Evolutionary conservation across 2,113 vertebrate genomes (phyloP), one percentile per base, ranked within the genome.

Genomic region (Rhea americana): DNA sequence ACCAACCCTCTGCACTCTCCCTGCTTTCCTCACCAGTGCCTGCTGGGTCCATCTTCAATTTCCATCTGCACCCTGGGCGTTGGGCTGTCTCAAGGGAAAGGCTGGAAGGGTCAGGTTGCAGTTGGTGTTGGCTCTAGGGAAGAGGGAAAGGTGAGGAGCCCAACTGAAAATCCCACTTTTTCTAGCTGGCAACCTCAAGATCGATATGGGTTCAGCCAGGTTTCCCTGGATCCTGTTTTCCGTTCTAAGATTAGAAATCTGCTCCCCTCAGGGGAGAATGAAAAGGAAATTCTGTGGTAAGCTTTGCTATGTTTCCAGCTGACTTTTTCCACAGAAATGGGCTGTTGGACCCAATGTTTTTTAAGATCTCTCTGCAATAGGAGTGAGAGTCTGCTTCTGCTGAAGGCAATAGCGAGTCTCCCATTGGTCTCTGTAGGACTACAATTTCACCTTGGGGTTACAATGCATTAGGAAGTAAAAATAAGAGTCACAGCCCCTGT

Each of bases 241-340:
- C 30, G 84, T 14, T 77, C 47, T 13, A 67, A 93, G 87, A 83
- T 93, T 84, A 91, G 95, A 92, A 93, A 72, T 51, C 65, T 19
- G 26, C 25, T 85, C 43, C 47, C 82, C 75, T 63, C 68, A 37
- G 65, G 85, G 85, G 25, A 93, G 75, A 93, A 61, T 5, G 4
- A 32, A 87, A 83, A 88, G 90, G 82, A 93, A 95, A 78, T 89
- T 83, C 51, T 93, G 82, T 80, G 67, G 89, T 93, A 92, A 66
- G 35, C 41, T 94, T 93, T 93, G 80, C 91, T 93, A 3, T 59
- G 59, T 93, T 93, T 90, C 90, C 90, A 93, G 73, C 65, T 93
- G 85, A 85, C 56, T 88, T 68, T 75, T 96, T 92, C 85, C 82
- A 65, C 12, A 83, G 59, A 85, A 96, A 61, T 80, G 82, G 87